Conservation (phyloP, 1,140 invertebrate genomes). For the Tetramorium alpestre region DNA sequence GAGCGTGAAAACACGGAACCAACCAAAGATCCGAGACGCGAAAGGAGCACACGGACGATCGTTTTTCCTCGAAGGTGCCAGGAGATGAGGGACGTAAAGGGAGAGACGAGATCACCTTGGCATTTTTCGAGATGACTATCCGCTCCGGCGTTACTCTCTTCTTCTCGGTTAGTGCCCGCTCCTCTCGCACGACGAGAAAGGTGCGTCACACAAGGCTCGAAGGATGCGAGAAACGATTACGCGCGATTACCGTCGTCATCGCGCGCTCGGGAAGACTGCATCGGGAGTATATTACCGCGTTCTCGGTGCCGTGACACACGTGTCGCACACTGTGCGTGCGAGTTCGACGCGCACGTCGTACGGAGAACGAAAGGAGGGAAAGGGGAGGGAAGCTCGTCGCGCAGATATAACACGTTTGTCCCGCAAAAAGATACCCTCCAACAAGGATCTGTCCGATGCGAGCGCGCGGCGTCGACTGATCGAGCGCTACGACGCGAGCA, state of each 20-base stretch:
- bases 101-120: slow-evolving; percentile 60
- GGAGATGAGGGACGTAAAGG: neutral
- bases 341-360: neutral
- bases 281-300: neutral
- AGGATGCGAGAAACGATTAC: slow-evolving; percentile 24
- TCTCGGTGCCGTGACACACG: slow-evolving; percentile 2
- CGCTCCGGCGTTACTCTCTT: neutral
- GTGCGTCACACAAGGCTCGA: slow-evolving; percentile 59
- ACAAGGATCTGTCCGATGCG: slow-evolving; percentile 71
- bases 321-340: neutral
- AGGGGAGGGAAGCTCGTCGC: neutral
- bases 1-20: neutral
- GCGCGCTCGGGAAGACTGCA: slow-evolving; percentile 19
- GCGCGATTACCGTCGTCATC: slow-evolving; percentile 50
- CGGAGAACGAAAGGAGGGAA: neutral
- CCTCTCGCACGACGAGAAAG: neutral
- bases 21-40: neutral
- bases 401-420: neutral
- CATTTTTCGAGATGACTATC: slow-evolving; percentile 46
- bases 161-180: neutral
- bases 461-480: slow-evolving; percentile 84
- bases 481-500: slow-evolving; percentile 81
- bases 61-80: slow-evolving; percentile 23
- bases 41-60: neutral
- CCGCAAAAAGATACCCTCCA: neutral